Evolutionary conservation across 2,888 invertebrate genomes (phyloP), one percentile per base, ranked within the genome.

Genomic region (Craniophora ligustri): DNA sequence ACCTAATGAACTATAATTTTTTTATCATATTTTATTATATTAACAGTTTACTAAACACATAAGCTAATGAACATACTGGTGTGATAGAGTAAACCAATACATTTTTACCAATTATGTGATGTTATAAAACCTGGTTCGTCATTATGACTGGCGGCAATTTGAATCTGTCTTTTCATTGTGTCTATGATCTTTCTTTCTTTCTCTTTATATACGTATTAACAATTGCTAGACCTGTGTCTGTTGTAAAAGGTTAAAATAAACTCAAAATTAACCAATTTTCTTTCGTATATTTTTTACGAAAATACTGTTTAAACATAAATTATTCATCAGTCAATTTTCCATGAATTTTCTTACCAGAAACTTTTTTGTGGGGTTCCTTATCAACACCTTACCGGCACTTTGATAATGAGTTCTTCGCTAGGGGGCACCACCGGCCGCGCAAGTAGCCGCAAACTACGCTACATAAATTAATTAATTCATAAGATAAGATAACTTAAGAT

Each of bases 381-480:
- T 46, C 60, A 62, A 30, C 50, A 28, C 35, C 19, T 38, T 13
- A 48, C 41, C 26, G 64, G 50, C 40, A 50, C 67, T 48, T 61
- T 13, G 65, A 30, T 65, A 48, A 42, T 34, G 48, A 42, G 48
- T 28, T 16, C 18, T 7, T 31, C 13, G 30, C 50, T 16, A 59
- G 62, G 66, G 66, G 62, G 62, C 66, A 67, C 62, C n/a, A 45
- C 41, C 11, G 19, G 60, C 38, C 32, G 10, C 6, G 14, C 7
- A 2, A 36, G 41, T 30, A 50, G 23, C 21, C 51, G 30, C 32
- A 19, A 36, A n/a, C 16, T 26, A 10, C 39, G 18, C 38, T 30
- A 40, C 48, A 54, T 44, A 48, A n/a, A 45, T 70, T 73, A 74
- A 75, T 70, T 67, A 68, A 72, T 76, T 76, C 63, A 65, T 45